Conservation (phyloP, 2,113 vertebrate species). For the Datnioides undecimradiatus region DNA sequence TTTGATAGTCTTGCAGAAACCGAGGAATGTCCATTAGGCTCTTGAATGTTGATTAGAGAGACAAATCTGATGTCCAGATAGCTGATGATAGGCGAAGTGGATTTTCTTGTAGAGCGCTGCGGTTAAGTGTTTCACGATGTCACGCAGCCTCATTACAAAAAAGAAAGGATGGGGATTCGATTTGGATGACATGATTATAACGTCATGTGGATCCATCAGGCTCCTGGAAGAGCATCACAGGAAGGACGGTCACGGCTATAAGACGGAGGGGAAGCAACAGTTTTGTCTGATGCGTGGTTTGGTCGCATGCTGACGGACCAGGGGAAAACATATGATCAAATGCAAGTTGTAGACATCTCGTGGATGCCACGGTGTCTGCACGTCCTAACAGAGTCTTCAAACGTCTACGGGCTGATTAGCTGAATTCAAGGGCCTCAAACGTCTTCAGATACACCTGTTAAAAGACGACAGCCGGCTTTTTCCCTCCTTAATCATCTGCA, state of each 20-base stretch:
- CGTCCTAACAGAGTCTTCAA: conserved; percentile 27
- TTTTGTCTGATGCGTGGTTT: conserved; percentile 37
- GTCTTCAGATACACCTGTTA: conserved; percentile 30
- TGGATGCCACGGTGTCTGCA: conserved; percentile 22
- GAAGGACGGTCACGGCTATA: conserved; percentile 46
- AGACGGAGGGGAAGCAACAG: conserved; percentile 47
- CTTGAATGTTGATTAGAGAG: conserved; percentile 67
- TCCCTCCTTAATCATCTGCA: neutral
- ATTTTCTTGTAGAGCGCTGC: conserved; percentile 48
- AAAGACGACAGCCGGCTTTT: neutral
- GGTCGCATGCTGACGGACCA: neutral
- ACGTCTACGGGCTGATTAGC: conserved; percentile 22
- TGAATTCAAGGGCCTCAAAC: neutral
- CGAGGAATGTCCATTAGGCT: conserved; percentile 68
- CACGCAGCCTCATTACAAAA: conserved; percentile 17
- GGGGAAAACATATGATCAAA: neutral
- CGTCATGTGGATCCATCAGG: conserved; percentile 51
- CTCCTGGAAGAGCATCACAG: conserved; percentile 62
- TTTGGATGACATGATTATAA: conserved; percentile 53
- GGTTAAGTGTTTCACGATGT: conserved; percentile 65
- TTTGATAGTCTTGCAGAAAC: conserved; percentile 68
- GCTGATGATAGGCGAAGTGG: conserved; percentile 58
- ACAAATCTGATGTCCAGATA: conserved; percentile 72
- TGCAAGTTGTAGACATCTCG: conserved; percentile 17
- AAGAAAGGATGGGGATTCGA: conserved; percentile 25